Percentiles rank a stretch among this genome's conserved stretches.
Evolutionary conservation across 2,888 invertebrate species (phyloP).

Genomic region (Prenolepis imparis): DNA sequence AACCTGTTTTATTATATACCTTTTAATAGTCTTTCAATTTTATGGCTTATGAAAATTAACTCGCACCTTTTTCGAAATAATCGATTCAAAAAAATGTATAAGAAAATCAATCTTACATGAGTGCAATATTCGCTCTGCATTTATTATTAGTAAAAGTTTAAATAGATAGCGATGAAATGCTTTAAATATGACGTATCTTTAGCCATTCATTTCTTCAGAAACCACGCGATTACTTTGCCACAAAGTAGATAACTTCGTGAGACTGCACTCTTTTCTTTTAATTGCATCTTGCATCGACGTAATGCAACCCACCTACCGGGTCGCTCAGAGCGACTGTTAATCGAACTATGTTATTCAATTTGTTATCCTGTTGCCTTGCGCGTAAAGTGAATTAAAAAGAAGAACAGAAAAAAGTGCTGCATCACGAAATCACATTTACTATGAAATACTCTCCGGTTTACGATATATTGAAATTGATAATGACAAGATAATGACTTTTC

Average conservation of each 20-base stretch:
- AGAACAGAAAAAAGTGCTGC: not conserved
- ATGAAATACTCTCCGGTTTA: not conserved
- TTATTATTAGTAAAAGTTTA: constrained; percentile 19
- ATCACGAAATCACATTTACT: not conserved
- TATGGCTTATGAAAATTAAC: not conserved
- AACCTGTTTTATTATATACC: not conserved
- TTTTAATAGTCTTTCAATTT: not conserved
- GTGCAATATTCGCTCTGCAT: constrained; percentile 13
- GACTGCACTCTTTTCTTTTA: constrained; percentile 23
- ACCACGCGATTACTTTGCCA: not conserved
- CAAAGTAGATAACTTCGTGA: constrained; percentile 16
- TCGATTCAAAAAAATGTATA: not conserved
- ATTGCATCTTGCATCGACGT: constrained; percentile 20
- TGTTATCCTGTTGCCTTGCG: not conserved
- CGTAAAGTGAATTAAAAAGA: constrained; percentile 25
- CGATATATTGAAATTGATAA: not conserved
- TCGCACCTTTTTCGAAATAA: not conserved
- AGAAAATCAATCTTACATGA: not conserved
- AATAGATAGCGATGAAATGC: not conserved
- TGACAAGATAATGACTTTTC: not conserved
- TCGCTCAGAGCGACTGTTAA: not conserved
- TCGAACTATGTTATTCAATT: constrained; percentile 40
- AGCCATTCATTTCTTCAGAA: not conserved
- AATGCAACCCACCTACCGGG: not conserved
- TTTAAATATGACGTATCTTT: not conserved